Base-by-base conservation (phyloP, 2,113 vertebrate genomes). In the Rhinogobius similis region DNA sequence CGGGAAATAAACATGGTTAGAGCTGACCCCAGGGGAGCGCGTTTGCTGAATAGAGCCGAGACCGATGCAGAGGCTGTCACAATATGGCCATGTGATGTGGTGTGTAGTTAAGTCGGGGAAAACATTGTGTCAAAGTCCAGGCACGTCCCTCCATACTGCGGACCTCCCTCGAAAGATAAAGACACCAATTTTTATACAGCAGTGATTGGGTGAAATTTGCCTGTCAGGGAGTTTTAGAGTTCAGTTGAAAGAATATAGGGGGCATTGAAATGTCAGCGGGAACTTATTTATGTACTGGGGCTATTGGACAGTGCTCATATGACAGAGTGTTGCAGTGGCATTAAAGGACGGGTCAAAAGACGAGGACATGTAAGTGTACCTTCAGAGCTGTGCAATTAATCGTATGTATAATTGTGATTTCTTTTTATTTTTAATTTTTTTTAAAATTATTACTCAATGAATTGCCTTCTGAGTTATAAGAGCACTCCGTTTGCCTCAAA, bases 51-150 rank as follows among this genome's bases (percentile, higher is more conserved):
- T 61, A 73, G 73, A 58, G 71, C 56, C 24, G 58, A 56, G 65
- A 76, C 75, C 78, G 72, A 83, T 77, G 76, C 78, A 75, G 46
- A 62, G 67, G 52, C 65, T 84, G 84, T 73, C 76, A 67, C 62
- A 52, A 27, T 10, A 62, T 58, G 64, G 67, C 70, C 73, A 77
- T 73, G 75, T 70, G 77, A 82, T 65, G 78, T 71, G 52, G 67
- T 24, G 21, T 74, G 75, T 78, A 55, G 82, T 81, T 90, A 23
- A 86, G 87, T 89, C 77, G 78, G 27, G 79, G 85, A 86, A 85
- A 90, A 83, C 48, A 69, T 74, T 24, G 5, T 23, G 38, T 44
- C 62, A 76, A 36, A 87, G 83, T 86, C 87, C 65, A 23, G 43
- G 76, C 88, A 92, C 87, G 76, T 88, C 76, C 55, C 1, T 11